phyloP scores from a whole-genome alignment of 2,113 vertebrate genomes.

The Panthera tigris region DNA sequence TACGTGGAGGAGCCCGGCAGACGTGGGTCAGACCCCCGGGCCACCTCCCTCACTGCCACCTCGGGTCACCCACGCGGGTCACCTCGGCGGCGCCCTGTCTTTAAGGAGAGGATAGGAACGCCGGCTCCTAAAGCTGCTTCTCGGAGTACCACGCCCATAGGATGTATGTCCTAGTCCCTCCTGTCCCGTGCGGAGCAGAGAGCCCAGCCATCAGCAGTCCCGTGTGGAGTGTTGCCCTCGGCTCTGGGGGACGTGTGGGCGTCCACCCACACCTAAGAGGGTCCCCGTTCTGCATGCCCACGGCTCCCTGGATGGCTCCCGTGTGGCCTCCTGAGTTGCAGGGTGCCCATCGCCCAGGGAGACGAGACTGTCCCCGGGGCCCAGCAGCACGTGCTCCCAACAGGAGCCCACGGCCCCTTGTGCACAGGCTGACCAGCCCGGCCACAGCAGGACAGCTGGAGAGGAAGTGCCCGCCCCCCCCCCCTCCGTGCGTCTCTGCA shows the following conservation, averaged over 20 bases:
- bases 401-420: background rate
- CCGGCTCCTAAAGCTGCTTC: background rate
- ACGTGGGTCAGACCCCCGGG: fast-evolving
- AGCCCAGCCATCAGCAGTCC: background rate
- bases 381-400: background rate
- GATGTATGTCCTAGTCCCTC: background rate
- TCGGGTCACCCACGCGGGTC: fast-evolving
- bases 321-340: background rate
- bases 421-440: background rate
- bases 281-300: fast-evolving
- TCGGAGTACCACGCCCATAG: no score
- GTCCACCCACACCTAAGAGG: fast-evolving
- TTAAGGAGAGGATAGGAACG: no score
- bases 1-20: background rate
- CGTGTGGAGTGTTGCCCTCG: fast-evolving
- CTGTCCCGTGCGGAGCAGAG: background rate
- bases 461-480: fast-evolving
- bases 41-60: background rate
- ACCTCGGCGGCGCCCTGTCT: background rate
- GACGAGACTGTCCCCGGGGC: background rate
- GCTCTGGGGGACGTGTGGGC: fast-evolving
- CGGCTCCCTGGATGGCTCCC: background rate
- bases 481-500: fast-evolving
- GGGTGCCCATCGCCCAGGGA: fast-evolving
- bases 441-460: fast-evolving